Evolutionary conservation across 2,113 vertebrate genomes (phyloP).

Genomic region (Eubucco bourcierii): DNA sequence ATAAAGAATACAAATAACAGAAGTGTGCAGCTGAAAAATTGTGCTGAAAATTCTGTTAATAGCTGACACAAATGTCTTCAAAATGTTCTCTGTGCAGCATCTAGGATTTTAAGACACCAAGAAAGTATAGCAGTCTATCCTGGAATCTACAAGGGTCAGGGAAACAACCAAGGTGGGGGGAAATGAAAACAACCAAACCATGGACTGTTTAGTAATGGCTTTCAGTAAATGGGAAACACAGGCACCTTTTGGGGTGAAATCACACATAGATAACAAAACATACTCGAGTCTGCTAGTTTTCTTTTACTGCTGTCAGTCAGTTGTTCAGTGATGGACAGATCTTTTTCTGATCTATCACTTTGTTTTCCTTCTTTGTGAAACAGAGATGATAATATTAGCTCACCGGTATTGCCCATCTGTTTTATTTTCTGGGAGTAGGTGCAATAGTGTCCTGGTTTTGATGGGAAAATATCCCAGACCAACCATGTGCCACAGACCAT

Average conservation of each 20-base stretch:
- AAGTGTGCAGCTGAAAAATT: neutral
- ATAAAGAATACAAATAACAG: neutral
- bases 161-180: neutral
- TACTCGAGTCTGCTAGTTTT: neutral
- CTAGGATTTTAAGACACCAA: neutral
- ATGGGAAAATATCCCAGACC: too few species aligned
- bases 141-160: neutral
- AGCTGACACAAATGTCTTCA: neutral
- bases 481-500: too few species aligned
- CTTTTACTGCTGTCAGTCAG: neutral
- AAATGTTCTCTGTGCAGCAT: neutral
- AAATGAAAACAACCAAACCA: neutral
- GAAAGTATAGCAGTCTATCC: neutral
- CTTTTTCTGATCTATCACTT: neutral
- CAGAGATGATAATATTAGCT: neutral
- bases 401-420: too few species aligned
- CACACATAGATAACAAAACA: neutral
- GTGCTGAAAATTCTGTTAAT: neutral
- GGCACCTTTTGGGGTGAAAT: neutral
- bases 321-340: neutral
- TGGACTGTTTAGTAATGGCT: neutral
- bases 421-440: neutral
- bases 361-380: neutral
- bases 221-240: neutral
- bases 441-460: neutral